phyloP scores from a whole-genome alignment of 2,113 vertebrate genomes.

The Cottus gobio region DNA sequence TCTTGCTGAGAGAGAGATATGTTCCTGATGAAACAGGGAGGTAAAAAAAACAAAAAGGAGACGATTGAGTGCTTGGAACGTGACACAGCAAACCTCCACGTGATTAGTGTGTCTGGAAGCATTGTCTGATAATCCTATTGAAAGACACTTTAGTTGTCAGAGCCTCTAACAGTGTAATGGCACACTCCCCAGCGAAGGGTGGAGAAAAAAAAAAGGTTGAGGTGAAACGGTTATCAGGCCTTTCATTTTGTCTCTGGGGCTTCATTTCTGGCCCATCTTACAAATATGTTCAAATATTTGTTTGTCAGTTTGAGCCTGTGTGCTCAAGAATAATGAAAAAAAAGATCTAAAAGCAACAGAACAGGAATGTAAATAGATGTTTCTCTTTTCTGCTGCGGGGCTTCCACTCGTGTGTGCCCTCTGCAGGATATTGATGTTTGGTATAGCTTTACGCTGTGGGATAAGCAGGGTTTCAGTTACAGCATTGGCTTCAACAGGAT shows the following conservation, averaged over 20 bases:
- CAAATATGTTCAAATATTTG: not conserved
- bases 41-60: constrained; percentile 39
- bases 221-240: constrained; percentile 45
- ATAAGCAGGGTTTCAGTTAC: not conserved
- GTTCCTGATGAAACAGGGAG: constrained; percentile 50
- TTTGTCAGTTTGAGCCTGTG: not conserved
- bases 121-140: constrained; percentile 75
- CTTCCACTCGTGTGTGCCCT: not conserved
- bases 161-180: constrained; percentile 56
- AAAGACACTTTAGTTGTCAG: constrained; percentile 76
- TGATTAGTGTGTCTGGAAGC: constrained; percentile 68
- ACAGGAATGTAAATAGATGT: not conserved
- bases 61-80: constrained; percentile 62
- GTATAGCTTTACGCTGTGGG: not conserved
- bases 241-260: constrained; percentile 43
- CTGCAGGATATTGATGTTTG: not conserved
- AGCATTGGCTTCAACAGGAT: not conserved
- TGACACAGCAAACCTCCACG: constrained; percentile 61
- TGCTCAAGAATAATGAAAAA: not conserved
- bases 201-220: not conserved
- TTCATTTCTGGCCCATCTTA: constrained; percentile 9
- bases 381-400: not conserved
- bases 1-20: constrained; percentile 44
- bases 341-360: not conserved
- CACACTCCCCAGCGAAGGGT: constrained; percentile 12